Percentiles rank a stretch among this genome's conserved stretches.
Evolutionary conservation across 92 coral and sea anemone genomes (phyloP).

Genomic region (Metridium senile): DNA sequence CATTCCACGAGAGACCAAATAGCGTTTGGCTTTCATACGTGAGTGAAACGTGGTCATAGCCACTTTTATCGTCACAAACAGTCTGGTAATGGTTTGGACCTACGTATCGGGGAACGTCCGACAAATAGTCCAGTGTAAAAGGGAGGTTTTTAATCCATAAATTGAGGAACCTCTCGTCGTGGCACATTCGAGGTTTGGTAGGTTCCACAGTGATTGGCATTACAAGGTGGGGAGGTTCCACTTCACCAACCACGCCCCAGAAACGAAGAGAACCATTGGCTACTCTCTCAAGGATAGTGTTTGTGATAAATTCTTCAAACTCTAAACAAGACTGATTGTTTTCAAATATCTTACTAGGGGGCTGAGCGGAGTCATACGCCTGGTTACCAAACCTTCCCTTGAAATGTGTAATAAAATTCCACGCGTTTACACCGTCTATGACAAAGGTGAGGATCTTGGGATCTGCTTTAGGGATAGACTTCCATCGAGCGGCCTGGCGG

Average conservation of each 20-base stretch:
- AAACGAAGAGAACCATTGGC: too few species aligned
- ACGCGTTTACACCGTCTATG: conserved; percentile 35
- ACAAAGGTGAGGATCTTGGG: conserved; percentile 44
- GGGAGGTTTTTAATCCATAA: conserved; percentile 52
- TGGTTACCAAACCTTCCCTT: conserved; percentile 53
- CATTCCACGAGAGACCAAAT: conserved; percentile 59
- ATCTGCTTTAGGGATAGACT: conserved; percentile 16
- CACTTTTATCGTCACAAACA: conserved; percentile 58
- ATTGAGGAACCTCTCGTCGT: conserved; percentile 53
- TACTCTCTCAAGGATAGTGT: too few species aligned
- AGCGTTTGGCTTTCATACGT: conserved; percentile 40
- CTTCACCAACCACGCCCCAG: too few species aligned
- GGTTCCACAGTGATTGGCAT: too few species aligned
- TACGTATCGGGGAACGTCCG: conserved; percentile 56
- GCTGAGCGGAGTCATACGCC: conserved; percentile 39
- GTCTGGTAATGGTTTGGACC: conserved; percentile 52
- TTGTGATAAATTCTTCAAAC: too few species aligned
- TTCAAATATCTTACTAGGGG: conserved; percentile 48
- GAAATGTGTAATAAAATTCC: conserved; percentile 41
- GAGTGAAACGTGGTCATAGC: conserved; percentile 50
- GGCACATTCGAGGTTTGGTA: too few species aligned
- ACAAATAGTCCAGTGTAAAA: conserved; percentile 37
- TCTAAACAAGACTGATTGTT: conserved; percentile 42
- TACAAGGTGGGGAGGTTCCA: too few species aligned
- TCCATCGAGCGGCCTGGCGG: conserved; percentile 42